These are phyloP conservation scores for Hybos culiciformis DNA, from an alignment of 2,888 invertebrate species.

Conservation along the genomic window DNA sequence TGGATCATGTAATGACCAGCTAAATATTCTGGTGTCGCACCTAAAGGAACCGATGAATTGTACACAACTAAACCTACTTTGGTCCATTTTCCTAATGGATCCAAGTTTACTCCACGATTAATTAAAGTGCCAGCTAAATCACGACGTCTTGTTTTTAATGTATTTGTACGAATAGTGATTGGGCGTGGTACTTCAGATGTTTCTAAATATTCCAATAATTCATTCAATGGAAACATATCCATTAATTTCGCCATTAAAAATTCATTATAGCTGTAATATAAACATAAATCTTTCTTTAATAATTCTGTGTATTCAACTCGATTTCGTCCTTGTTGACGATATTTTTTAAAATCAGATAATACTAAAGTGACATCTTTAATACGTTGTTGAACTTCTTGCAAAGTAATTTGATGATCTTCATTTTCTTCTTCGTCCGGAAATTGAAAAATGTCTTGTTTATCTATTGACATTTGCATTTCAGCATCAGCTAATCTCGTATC, in stretches of 20 bases:
- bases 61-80: conserved; percentile 95
- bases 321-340: conserved; percentile 53
- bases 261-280: conserved; percentile 93
- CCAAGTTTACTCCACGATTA: conserved; percentile 92
- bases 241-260: conserved; percentile 87
- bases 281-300: conserved; percentile 72
- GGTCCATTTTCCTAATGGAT: conserved; percentile 97
- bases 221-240: conserved; percentile 74
- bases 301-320: conserved; percentile 71
- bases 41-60: conserved; percentile 89
- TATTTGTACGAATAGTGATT: conserved; percentile 90
- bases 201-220: conserved; percentile 88
- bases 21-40: conserved; percentile 97
- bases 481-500: conserved; percentile 61
- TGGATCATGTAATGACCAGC: conserved; percentile 96
- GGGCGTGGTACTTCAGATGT: conserved; percentile 90
- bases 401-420: conserved; percentile 54
- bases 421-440: conserved; percentile 63
- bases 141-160: conserved; percentile 78
- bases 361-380: conserved; percentile 76
- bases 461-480: conserved; percentile 69
- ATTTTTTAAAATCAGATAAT: conserved; percentile 60
- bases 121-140: conserved; percentile 92
- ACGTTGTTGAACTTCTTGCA: conserved; percentile 76
- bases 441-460: conserved; percentile 58